phyloP scores from a whole-genome alignment of 2,113 vertebrate species.

The Triplophysa tibetana region DNA sequence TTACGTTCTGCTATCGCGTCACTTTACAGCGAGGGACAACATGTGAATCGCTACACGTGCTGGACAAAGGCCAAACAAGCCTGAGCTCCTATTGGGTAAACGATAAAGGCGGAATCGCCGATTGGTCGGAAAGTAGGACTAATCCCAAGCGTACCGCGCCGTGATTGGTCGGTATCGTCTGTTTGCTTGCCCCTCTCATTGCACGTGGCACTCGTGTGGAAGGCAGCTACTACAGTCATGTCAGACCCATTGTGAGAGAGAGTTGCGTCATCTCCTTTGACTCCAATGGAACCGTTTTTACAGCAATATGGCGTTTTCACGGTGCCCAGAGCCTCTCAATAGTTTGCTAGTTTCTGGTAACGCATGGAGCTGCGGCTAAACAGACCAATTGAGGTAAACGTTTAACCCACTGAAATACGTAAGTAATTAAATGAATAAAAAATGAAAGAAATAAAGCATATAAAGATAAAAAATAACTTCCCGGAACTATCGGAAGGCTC shows the following conservation, averaged over 20 bases:
- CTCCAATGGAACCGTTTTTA: too few species aligned
- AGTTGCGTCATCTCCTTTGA: too few species aligned
- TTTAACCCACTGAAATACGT: too few species aligned
- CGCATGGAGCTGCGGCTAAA: too few species aligned
- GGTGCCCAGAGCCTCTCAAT: too few species aligned
- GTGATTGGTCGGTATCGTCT: conserved; percentile 55
- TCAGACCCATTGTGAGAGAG: too few species aligned
- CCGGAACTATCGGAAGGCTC: too few species aligned
- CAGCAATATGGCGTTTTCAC: not conserved
- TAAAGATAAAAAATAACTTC: too few species aligned
- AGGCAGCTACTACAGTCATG: conserved; percentile 22
- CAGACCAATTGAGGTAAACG: too few species aligned
- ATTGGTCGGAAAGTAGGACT: conserved; percentile 55
- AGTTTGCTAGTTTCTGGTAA: too few species aligned
- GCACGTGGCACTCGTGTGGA: conserved; percentile 70
- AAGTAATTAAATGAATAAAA: too few species aligned
- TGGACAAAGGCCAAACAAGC: not conserved
- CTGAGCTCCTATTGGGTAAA: conserved; percentile 54
- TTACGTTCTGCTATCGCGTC: conserved; percentile 29
- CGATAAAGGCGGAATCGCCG: fast-evolving
- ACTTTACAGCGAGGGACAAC: conserved; percentile 48
- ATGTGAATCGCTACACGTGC: conserved; percentile 66
- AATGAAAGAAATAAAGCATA: too few species aligned
- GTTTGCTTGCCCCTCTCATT: not conserved
- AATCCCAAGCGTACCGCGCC: conserved; percentile 34